Evolutionary conservation across 1,140 invertebrate genomes (phyloP), one percentile per base, ranked within the genome.

Genomic region (Lordiphosa clarofinis): DNA sequence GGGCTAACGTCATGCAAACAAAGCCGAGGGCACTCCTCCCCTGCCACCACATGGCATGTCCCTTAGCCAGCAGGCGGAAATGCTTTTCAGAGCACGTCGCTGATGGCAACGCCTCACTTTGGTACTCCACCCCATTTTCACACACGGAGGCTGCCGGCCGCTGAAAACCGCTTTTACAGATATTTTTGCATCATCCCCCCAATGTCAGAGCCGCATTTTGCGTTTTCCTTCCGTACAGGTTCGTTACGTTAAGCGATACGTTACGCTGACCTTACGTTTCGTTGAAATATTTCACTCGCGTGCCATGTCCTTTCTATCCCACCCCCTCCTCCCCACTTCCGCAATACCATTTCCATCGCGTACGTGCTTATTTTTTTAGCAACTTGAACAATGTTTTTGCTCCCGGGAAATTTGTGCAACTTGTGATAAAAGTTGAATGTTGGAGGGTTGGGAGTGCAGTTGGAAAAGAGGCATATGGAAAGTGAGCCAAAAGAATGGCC

Each of bases 141-240:
- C 67, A 67, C 59, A 65, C 72, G 76, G 64, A 59, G 40, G 56
- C 56, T 68, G 73, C 38, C 73, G 76, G 72, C 59, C 78, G 78
- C 78, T 82, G 82, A 82, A 82, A 82, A 76, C 76, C 78, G 78
- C 64, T 82, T 82, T 82, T 82, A 84, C 72, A 82, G 69, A 68
- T 68, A 73, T 73, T 74, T 79, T 66, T 58, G 50, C 56, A 49
- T 55, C 48, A 60, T 53, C 21, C 42, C 44, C 40, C 60, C 66
- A 56, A 37, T 54, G 47, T 66, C 61, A 59, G 38, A 62, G 75
- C 56, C 75, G 50, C 76, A 66, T 84, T 84, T 73, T 82, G 73
- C 78, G 64, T 78, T 73, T 66, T 82, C 78, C 73, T 78, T 82
- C 78, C 78, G 78, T 76, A 72, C 52, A 63, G 61, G 63, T 60